Percentiles rank a stretch among this genome's conserved stretches.
Conservation (phyloP, 2,888 invertebrate genomes). For the Athalia cordata region DNA sequence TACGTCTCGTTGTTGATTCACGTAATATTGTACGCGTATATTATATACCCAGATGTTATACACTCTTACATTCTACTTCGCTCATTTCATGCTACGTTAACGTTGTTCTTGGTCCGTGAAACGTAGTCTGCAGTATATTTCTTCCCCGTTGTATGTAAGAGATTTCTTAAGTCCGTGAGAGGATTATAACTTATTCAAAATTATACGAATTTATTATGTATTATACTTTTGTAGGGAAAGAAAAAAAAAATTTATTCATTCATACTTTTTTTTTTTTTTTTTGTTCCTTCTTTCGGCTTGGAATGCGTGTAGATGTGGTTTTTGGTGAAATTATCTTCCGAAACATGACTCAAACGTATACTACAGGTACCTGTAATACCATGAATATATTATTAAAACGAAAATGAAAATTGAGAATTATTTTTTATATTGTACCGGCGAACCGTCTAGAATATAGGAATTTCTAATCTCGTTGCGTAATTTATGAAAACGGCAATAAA, state of each 20-base stretch:
- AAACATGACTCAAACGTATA: no score
- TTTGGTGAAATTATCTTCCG: no score
- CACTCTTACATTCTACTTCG: not conserved
- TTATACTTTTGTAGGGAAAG: not conserved
- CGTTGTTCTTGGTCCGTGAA: constrained; percentile 8
- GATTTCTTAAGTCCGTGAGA: not conserved
- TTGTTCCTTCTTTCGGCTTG: no score
- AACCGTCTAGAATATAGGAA: no score
- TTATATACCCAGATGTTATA: not conserved
- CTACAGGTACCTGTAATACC: no score
- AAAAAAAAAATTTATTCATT: not conserved
- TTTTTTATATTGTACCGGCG: no score
- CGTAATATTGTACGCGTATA: constrained; percentile 18
- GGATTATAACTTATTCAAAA: not conserved
- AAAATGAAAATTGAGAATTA: no score
- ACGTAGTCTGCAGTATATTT: constrained; percentile 15
- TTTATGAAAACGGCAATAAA: no score
- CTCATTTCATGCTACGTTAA: constrained; percentile 39
- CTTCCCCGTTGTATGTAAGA: not conserved
- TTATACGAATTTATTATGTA: not conserved
- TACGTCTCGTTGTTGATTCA: constrained; percentile 11
- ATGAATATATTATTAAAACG: no score
- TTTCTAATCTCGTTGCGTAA: no score
- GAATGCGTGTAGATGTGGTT: no score
- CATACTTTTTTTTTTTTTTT: not conserved